These are phyloP conservation scores for Holothuria leucospilota DNA, from an alignment of 53 echinoderm and acorn worm genomes.

Conservation along the genomic window DNA sequence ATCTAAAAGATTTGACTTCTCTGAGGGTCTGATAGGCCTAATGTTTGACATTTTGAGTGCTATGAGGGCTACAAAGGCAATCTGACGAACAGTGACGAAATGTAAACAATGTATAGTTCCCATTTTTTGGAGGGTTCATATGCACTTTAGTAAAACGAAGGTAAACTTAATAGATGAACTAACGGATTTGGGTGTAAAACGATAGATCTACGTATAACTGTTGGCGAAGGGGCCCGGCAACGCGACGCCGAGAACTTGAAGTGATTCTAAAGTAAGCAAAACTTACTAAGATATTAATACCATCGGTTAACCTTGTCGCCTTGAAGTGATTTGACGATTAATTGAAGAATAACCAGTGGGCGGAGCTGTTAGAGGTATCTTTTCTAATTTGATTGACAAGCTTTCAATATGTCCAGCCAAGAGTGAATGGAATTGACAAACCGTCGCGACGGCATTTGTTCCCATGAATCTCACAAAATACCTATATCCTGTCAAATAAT, in stretches of 20 bases:
- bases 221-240: slow-evolving; percentile 4
- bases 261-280: slow-evolving; percentile 5
- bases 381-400: slow-evolving; percentile 23
- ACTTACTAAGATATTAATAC: slow-evolving; percentile 30
- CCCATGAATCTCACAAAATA: neutral
- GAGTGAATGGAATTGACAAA: slow-evolving; percentile 29
- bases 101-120: too few relatives aligned
- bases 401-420: slow-evolving; percentile 12
- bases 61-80: too few relatives aligned
- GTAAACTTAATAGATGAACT: too few relatives aligned
- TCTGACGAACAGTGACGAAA: too few relatives aligned
- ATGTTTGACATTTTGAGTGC: too few relatives aligned
- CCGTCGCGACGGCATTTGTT: slow-evolving; percentile 10
- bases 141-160: too few relatives aligned
- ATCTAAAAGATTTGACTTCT: too few relatives aligned
- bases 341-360: slow-evolving; percentile 22
- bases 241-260: neutral
- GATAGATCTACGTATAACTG: too few relatives aligned
- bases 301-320: slow-evolving; percentile 42
- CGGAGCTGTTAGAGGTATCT: slow-evolving; percentile 5
- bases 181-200: too few relatives aligned
- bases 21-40: too few relatives aligned
- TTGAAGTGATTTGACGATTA: neutral
- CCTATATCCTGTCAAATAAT: slow-evolving; percentile 7
- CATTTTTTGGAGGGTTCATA: too few relatives aligned